phyloP scores from a whole-genome alignment of 2,797 vertebrate genomes.

The Aldrovandia affinis region DNA sequence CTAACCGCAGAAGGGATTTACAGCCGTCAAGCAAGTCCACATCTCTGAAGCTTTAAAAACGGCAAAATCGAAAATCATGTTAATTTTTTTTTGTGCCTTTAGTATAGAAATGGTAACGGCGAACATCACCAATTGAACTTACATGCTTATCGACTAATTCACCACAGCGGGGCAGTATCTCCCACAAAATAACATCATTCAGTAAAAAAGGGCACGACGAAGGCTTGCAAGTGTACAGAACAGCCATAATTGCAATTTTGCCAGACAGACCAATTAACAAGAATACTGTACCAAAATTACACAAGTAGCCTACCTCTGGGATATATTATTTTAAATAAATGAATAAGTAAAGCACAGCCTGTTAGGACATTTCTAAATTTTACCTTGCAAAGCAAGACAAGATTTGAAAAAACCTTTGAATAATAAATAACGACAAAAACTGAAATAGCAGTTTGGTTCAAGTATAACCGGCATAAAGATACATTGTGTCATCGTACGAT shows the following conservation, averaged over 20 bases:
- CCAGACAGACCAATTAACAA: not conserved
- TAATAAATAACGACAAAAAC: not conserved
- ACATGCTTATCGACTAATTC: not conserved
- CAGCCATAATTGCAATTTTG: not conserved
- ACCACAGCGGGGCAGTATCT: slow-evolving; percentile 19
- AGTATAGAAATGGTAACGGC: not conserved
- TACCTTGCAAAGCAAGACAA: not conserved
- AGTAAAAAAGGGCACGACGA: not conserved
- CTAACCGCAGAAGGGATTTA: not conserved
- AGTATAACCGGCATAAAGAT: not conserved
- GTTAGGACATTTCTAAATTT: not conserved
- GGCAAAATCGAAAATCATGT: not conserved
- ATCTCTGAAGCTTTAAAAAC: not conserved
- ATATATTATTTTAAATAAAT: not conserved
- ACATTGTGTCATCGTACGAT: not conserved
- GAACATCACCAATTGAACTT: not conserved
- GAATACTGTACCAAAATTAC: not conserved
- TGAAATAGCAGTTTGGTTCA: not conserved
- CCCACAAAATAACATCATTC: not conserved
- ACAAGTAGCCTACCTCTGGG: not conserved
- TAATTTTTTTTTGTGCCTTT: not conserved
- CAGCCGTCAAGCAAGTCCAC: not conserved
- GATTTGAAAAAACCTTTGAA: not conserved
- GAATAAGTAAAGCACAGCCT: not conserved
- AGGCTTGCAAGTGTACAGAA: not conserved